These are phyloP conservation scores for Elegia similella DNA, from an alignment of 2,888 invertebrate genomes.

Conservation along the genomic window DNA sequence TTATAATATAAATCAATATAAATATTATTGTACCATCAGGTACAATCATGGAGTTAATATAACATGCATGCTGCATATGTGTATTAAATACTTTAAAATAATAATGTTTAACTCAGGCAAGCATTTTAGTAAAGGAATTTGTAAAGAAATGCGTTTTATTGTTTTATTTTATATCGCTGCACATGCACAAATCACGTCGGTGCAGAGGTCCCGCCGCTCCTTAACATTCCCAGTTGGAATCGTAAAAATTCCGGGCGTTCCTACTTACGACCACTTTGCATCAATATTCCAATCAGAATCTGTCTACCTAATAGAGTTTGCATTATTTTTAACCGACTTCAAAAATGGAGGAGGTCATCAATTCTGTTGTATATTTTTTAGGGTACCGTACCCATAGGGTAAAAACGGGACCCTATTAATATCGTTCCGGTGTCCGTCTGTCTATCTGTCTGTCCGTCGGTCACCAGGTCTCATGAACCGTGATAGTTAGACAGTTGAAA, in stretches of 20 bases:
- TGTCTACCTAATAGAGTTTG: constrained; percentile 25
- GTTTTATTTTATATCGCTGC: constrained; percentile 4
- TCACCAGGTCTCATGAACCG: too few species aligned
- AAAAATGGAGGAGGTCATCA: too few species aligned
- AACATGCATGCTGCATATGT: background rate
- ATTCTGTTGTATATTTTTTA: too few species aligned
- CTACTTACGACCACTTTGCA: constrained; percentile 71
- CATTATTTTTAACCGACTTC: too few species aligned
- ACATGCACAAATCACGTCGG: constrained; percentile 12
- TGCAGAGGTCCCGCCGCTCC: constrained; percentile 5
- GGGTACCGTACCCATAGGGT: too few species aligned
- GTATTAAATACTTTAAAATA: background rate
- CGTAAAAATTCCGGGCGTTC: constrained; percentile 74
- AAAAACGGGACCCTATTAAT: too few species aligned
- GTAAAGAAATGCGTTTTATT: constrained; percentile 9
- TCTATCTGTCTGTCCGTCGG: too few species aligned
- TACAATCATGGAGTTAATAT: too few species aligned
- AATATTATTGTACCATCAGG: too few species aligned
- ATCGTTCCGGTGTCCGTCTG: too few species aligned
- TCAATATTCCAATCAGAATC: constrained; percentile 71
- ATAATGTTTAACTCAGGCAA: background rate
- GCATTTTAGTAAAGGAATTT: constrained; percentile 1
- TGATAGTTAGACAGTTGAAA: too few species aligned
- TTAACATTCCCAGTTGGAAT: constrained; percentile 48
- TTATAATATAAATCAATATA: too few species aligned